Conservation (phyloP, 2,888 invertebrate species). For the Germaria angustata region DNA sequence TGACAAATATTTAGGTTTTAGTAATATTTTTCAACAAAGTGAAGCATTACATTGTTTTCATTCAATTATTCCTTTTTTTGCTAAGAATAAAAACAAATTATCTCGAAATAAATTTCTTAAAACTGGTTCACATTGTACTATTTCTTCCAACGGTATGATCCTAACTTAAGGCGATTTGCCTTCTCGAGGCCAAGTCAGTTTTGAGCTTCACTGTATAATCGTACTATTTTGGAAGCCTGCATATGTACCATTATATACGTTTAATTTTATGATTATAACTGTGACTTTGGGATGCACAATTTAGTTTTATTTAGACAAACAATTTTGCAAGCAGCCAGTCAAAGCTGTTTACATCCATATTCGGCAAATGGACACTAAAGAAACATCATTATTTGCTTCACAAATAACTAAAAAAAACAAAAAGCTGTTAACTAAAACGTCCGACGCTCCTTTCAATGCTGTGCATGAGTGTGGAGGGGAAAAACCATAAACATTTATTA, state of each 20-base stretch:
- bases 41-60: too few species aligned
- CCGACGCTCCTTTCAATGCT: background rate
- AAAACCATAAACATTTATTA: constrained; percentile 28
- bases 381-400: background rate
- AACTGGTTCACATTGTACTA: too few species aligned
- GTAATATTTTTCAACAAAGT: too few species aligned
- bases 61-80: too few species aligned
- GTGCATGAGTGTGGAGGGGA: background rate
- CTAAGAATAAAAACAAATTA: too few species aligned
- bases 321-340: constrained; percentile 7
- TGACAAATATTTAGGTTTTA: too few species aligned
- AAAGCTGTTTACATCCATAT: constrained; percentile 5
- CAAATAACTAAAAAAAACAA: background rate
- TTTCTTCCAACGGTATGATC: too few species aligned
- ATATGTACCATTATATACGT: too few species aligned
- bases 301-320: constrained; percentile 21
- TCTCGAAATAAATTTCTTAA: too few species aligned
- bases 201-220: background rate
- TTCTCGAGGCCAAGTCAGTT: too few species aligned
- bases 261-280: constrained; percentile 9
- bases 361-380: constrained; percentile 5
- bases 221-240: too few species aligned
- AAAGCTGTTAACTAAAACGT: background rate
- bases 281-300: constrained; percentile 36
- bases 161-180: too few species aligned